Percentiles rank a stretch among this genome's conserved stretches.
Conservation (phyloP, 1,140 invertebrate genomes). For the Octopus bimaculoides region DNA sequence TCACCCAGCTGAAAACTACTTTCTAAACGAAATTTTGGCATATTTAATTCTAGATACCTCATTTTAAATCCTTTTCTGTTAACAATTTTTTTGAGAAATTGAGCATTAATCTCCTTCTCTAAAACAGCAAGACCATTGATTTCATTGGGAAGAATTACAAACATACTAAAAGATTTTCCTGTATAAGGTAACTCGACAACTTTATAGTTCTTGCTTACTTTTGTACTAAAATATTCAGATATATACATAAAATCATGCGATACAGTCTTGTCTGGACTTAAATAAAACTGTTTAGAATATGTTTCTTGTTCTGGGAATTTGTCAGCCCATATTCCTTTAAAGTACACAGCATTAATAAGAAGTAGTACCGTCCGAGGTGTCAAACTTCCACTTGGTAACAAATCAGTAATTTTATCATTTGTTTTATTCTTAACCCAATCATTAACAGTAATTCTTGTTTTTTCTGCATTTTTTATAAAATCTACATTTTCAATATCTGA, state of each 20-base stretch:
- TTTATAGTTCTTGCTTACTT: conserved; percentile 58
- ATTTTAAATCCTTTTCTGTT: not conserved
- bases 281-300: conserved; percentile 66
- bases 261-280: conserved; percentile 61
- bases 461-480: conserved; percentile 20
- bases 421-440: conserved; percentile 69
- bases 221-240: conserved; percentile 23
- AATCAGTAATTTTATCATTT: conserved; percentile 64
- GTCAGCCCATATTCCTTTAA: conserved; percentile 74
- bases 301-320: conserved; percentile 68
- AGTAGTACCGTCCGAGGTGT: conserved; percentile 63
- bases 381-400: conserved; percentile 60
- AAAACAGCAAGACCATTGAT: conserved; percentile 46
- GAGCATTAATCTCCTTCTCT: conserved; percentile 24
- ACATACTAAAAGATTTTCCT: conserved; percentile 81
- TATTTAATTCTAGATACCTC: conserved; percentile 31
- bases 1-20: conserved; percentile 29
- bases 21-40: conserved; percentile 51
- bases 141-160: conserved; percentile 53
- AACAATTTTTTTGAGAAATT: conserved; percentile 21
- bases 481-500: conserved; percentile 16
- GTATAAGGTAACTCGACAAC: conserved; percentile 75
- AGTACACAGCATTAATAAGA: conserved; percentile 76
- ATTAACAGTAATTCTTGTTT: conserved; percentile 62
- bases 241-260: conserved; percentile 56